Percentiles rank a stretch among this genome's conserved stretches.
phyloP scores from a whole-genome alignment of 2,888 invertebrate genomes.

The Myopa tessellatipennis region DNA sequence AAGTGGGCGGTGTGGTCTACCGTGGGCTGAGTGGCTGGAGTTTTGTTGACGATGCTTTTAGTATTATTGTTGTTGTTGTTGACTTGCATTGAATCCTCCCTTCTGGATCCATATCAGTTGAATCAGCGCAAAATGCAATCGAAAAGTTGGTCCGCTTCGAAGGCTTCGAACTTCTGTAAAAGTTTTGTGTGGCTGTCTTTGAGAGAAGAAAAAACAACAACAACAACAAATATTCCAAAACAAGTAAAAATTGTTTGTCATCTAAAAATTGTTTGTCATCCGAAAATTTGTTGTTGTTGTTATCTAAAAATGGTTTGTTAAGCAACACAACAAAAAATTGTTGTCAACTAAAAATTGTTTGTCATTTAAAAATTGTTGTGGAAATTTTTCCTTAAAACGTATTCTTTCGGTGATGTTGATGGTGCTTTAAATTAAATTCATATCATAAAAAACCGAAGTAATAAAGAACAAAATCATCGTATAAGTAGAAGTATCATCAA shows the following conservation, averaged over 20 bases:
- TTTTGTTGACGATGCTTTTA: not conserved
- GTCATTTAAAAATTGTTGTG: too few relatives aligned
- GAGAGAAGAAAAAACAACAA: not conserved
- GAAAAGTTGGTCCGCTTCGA: slow-evolving; percentile 29
- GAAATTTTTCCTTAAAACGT: too few relatives aligned
- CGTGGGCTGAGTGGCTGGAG: not conserved
- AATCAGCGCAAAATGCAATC: slow-evolving; percentile 27
- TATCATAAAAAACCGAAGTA: too few relatives aligned
- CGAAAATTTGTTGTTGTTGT: not conserved
- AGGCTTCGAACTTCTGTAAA: slow-evolving; percentile 12
- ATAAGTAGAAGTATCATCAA: too few relatives aligned
- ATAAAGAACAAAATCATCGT: too few relatives aligned
- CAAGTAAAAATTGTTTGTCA: not conserved
- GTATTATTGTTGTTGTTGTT: slow-evolving; percentile 7
- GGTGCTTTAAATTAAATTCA: too few relatives aligned
- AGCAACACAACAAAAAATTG: too few relatives aligned
- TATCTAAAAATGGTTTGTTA: too few relatives aligned
- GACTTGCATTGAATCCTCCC: not conserved
- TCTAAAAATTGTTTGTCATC: slow-evolving; percentile 1
- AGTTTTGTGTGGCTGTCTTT: not conserved
- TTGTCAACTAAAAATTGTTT: too few relatives aligned
- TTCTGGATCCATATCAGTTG: slow-evolving; percentile 4
- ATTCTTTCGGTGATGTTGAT: too few relatives aligned
- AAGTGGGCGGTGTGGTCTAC: not conserved
- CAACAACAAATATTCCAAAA: not conserved